Percentiles rank a stretch among this genome's conserved stretches.
These are phyloP conservation scores for Lepilemur septentrionalis DNA, from an alignment of 2,797 vertebrate species.

Conservation along the genomic window DNA sequence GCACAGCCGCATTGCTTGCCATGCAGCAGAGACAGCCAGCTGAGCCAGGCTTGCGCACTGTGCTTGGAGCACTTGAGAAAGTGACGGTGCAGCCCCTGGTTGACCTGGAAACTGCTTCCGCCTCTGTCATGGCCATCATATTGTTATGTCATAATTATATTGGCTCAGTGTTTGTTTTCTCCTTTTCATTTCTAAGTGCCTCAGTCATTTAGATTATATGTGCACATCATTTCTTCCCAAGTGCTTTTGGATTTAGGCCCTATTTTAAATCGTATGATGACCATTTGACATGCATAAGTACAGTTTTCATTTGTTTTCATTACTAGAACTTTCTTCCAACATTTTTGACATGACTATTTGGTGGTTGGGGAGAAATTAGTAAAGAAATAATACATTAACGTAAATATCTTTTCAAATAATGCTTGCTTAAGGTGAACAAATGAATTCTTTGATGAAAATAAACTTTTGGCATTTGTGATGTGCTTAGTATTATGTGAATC, in stretches of 20 bases:
- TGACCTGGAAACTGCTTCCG: conserved; percentile 14
- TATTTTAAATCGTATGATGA: not conserved
- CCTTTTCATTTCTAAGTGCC: not conserved
- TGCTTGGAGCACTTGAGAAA: not conserved
- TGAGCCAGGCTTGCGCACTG: not conserved
- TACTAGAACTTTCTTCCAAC: not conserved
- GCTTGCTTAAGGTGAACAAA: conserved; percentile 65
- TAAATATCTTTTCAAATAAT: conserved; percentile 37
- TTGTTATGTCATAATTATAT: not conserved
- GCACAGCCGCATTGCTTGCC: not conserved
- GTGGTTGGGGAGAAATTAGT: not conserved
- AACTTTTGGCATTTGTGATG: conserved; percentile 55
- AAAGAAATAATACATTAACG: conserved; percentile 50
- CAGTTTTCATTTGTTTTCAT: not conserved
- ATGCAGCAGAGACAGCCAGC: not conserved
- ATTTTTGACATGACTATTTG: conserved; percentile 10
- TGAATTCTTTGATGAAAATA: conserved; percentile 77
- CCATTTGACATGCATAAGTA: not conserved
- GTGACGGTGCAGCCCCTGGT: not conserved
- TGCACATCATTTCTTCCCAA: not conserved
- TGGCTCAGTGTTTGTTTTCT: not conserved
- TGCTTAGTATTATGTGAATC: not conserved
- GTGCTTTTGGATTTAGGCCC: not conserved
- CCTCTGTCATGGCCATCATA: not conserved
- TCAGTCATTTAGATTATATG: not conserved